Base-by-base conservation (phyloP, 2,113 vertebrate genomes). In the Glaucomys volans region DNA sequence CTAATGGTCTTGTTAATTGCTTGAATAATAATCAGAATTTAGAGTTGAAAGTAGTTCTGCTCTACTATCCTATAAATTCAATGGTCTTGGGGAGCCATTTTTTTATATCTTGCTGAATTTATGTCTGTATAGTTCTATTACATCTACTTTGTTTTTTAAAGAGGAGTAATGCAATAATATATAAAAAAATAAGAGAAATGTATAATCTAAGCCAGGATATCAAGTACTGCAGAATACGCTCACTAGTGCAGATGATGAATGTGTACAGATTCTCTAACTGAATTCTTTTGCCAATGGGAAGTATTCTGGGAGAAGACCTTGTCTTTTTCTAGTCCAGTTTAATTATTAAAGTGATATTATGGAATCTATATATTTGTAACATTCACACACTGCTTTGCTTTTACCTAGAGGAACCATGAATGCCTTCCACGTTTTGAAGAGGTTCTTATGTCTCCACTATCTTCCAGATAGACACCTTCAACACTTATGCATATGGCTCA, bases 11-110 rank as follows among this genome's bases (percentile, higher is more conserved):
- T 94, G 66, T 93, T 93, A 96, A 93, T 95, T 96, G 44, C 88
- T 87, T 88, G 54, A 97, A 88, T 79, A 88, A 95, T 86, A 94
- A 94, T 97, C 88, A 95, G 74, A 95, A 96, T 96, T 95, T 95
- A 95, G 52, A 95, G 54, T 82, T 94, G 28, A 42, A 95, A 86
- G 20, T 82, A 83, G 42, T 83, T 97, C 71, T 96, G 10, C 52
- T 86, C 57, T 96, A 67, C 54, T 82, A 42, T 47, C 59, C 95
- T 80, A 64, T 2, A 94, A 95, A 4, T 72, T 96, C 66, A 24
- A 0, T 91, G 44, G 5, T 86, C 20, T 88, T 50, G 9, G 52
- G 44, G 81, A 94, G 24, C 8, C 71, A 86, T 64, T 95, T 95
- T 82, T 89, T 22, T 50, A 54, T 69, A 50, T 57, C 67, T 83